Conservation (phyloP, 1,140 invertebrate genomes). For the Heliconius congener region DNA sequence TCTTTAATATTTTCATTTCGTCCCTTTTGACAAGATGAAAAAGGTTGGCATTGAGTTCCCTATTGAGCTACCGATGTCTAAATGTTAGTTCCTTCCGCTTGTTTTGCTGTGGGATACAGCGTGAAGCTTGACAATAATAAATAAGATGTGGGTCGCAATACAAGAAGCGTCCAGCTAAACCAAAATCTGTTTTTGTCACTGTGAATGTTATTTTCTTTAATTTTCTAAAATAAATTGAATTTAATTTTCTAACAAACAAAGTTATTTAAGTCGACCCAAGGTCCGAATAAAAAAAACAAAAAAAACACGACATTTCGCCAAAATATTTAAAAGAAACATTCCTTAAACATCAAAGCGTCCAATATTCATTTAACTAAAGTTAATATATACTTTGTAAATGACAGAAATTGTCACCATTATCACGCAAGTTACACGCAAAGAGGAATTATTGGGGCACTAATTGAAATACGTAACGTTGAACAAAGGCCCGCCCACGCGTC, state of each 20-base stretch:
- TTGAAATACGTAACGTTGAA: slow-evolving; percentile 26
- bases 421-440: slow-evolving; percentile 12
- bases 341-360: not conserved
- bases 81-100: too few relatives aligned
- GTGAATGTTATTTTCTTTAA: too few relatives aligned
- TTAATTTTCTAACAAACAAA: not conserved
- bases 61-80: too few relatives aligned
- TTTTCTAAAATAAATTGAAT: too few relatives aligned
- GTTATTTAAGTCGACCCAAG: not conserved
- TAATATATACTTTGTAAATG: not conserved
- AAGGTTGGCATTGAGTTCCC: too few relatives aligned
- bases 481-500: slow-evolving; percentile 33
- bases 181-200: too few relatives aligned
- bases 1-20: too few relatives aligned
- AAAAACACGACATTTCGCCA: not conserved
- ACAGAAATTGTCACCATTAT: slow-evolving; percentile 25
- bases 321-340: not conserved
- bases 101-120: too few relatives aligned
- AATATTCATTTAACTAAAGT: not conserved
- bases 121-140: too few relatives aligned
- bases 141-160: too few relatives aligned
- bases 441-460: slow-evolving; percentile 25
- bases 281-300: not conserved
- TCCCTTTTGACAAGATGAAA: too few relatives aligned
- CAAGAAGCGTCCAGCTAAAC: too few relatives aligned